phyloP scores from a whole-genome alignment of 2,888 invertebrate species.

The Drosophila meridionalis region DNA sequence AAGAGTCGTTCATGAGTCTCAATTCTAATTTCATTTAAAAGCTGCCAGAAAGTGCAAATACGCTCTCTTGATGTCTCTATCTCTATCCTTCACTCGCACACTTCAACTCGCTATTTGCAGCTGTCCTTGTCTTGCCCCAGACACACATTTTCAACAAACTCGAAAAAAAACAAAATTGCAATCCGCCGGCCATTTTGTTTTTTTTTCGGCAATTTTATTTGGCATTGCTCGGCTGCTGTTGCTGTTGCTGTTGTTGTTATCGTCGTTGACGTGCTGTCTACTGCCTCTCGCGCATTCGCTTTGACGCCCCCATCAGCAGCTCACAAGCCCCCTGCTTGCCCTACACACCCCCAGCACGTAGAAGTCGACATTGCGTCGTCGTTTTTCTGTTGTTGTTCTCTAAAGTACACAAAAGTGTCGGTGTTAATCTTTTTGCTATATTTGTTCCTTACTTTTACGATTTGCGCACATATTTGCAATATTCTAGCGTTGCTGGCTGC shows the following conservation, averaged over 20 bases:
- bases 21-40: slow-evolving; percentile 78
- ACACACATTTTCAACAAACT: slow-evolving; percentile 28
- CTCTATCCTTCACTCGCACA: neutral
- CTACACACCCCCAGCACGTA: neutral
- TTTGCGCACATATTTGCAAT: slow-evolving; percentile 40
- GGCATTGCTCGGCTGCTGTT: slow-evolving; percentile 51
- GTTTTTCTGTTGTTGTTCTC: slow-evolving; percentile 28
- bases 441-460: slow-evolving; percentile 20
- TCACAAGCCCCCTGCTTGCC: slow-evolving; percentile 20
- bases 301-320: slow-evolving; percentile 38
- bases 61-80: slow-evolving; percentile 2
- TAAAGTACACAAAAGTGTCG: slow-evolving; percentile 77
- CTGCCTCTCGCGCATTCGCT: slow-evolving; percentile 63
- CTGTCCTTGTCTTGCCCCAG: slow-evolving; percentile 24
- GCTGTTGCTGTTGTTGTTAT: slow-evolving; percentile 36
- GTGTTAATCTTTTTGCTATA: slow-evolving; percentile 36
- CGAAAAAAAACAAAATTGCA: slow-evolving; percentile 53
- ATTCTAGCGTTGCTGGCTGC: slow-evolving; percentile 19
- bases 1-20: slow-evolving; percentile 58
- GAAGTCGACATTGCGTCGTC: slow-evolving; percentile 8
- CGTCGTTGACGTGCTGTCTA: slow-evolving; percentile 58
- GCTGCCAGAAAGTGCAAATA: slow-evolving; percentile 19
- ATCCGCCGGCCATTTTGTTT: slow-evolving; percentile 71
- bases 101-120: neutral
- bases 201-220: slow-evolving; percentile 66